phyloP scores from a whole-genome alignment of 2,113 vertebrate genomes.

The Genyomyrus donnyi region DNA sequence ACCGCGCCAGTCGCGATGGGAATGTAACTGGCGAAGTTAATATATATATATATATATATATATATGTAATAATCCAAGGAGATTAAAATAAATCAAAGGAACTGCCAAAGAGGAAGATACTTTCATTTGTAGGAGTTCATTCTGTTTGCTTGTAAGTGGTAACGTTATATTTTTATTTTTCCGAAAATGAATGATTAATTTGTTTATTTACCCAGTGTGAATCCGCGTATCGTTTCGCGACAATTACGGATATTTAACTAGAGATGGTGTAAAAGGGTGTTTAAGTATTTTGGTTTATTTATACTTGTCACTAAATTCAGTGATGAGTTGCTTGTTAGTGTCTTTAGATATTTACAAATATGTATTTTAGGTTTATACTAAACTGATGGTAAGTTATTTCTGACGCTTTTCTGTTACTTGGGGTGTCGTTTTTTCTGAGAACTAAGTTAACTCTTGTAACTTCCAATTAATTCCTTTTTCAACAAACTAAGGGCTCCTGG shows the following conservation, averaged over 20 bases:
- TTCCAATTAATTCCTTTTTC: neutral
- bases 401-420: neutral
- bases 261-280: neutral
- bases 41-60: neutral
- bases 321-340: neutral
- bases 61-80: neutral
- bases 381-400: neutral
- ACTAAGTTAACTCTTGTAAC: neutral
- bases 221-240: neutral
- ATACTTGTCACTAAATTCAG: neutral
- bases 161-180: neutral
- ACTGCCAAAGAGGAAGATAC: neutral
- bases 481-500: neutral
- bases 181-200: neutral
- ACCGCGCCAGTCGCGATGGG: conserved; percentile 44
- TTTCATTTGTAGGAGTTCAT: neutral
- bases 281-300: neutral
- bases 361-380: neutral
- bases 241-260: neutral
- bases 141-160: neutral
- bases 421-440: neutral
- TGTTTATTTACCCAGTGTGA: neutral
- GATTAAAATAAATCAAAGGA: neutral
- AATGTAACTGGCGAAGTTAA: conserved; percentile 40
- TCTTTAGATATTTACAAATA: neutral